Evolutionary conservation across 2,797 vertebrate species (phyloP).

Genomic region (Echiichthys vipera): DNA sequence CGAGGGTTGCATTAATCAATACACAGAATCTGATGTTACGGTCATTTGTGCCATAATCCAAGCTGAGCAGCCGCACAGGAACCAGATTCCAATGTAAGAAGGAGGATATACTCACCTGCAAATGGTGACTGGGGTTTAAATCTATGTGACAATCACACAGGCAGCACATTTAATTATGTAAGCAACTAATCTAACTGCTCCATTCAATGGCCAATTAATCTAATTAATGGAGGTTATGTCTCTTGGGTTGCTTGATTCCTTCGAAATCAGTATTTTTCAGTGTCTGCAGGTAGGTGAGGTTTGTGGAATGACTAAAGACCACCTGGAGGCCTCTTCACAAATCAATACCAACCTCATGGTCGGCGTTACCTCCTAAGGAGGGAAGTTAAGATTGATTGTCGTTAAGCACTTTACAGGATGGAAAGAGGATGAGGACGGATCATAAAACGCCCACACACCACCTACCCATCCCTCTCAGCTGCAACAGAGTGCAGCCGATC

Average conservation of each 20-base stretch:
- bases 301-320: conserved; percentile 79
- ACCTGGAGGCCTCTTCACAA: conserved; percentile 77
- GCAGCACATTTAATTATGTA: conserved; percentile 51
- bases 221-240: conserved; percentile 57
- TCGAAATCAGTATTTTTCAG: conserved; percentile 65
- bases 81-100: conserved; percentile 38
- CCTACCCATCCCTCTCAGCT: conserved; percentile 71
- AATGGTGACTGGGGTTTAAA: conserved; percentile 52
- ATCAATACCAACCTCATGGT: conserved; percentile 79
- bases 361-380: conserved; percentile 76
- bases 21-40: conserved; percentile 35
- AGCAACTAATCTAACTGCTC: conserved; percentile 51
- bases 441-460: conserved; percentile 81
- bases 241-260: conserved; percentile 47
- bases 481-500: conserved; percentile 74
- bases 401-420: conserved; percentile 84
- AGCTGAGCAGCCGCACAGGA: conserved; percentile 16
- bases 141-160: conserved; percentile 51
- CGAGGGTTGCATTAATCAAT: conserved; percentile 43
- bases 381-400: conserved; percentile 82
- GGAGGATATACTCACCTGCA: conserved; percentile 43
- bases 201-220: conserved; percentile 53
- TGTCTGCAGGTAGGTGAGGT: conserved; percentile 65
- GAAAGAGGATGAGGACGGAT: conserved; percentile 81
- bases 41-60: conserved; percentile 40